phyloP scores from a whole-genome alignment of 2,113 vertebrate species.

The Cygnus atratus region DNA sequence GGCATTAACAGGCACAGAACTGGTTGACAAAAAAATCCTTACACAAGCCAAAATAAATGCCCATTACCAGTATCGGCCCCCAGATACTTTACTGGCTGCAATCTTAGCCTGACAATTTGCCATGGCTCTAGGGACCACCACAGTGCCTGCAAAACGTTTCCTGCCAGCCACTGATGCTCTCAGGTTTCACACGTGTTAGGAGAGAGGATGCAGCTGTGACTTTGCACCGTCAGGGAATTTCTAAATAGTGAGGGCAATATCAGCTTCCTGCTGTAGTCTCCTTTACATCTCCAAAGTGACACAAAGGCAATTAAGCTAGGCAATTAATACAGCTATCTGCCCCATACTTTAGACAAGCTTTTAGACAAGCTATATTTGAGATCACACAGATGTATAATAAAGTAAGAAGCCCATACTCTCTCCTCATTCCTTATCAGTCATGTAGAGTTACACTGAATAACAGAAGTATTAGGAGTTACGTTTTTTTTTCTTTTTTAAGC shows the following conservation, averaged over 20 bases:
- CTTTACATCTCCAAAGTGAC: neutral
- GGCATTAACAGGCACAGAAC: neutral
- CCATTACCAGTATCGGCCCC: neutral
- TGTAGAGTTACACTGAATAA: neutral
- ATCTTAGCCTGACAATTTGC: neutral
- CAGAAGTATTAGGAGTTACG: neutral
- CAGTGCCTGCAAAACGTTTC: neutral
- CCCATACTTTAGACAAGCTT: neutral
- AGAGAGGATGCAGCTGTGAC: conserved; percentile 9
- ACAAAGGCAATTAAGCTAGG: neutral
- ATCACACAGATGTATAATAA: neutral
- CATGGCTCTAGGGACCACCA: neutral
- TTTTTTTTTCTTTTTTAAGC: neutral
- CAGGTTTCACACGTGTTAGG: neutral
- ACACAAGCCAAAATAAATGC: neutral
- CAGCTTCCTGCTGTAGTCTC: neutral
- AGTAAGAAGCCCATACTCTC: neutral
- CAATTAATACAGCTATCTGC: neutral
- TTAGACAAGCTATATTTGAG: neutral
- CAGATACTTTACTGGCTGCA: neutral
- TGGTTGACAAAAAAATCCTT: neutral
- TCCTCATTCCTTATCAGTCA: neutral
- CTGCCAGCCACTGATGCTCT: neutral
- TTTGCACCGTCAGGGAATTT: conserved; percentile 19
- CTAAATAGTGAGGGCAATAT: neutral